Percentiles rank a stretch among this genome's conserved stretches.
Evolutionary conservation across 2,888 invertebrate species (phyloP).

Genomic region (Shargacucullia verbasci): DNA sequence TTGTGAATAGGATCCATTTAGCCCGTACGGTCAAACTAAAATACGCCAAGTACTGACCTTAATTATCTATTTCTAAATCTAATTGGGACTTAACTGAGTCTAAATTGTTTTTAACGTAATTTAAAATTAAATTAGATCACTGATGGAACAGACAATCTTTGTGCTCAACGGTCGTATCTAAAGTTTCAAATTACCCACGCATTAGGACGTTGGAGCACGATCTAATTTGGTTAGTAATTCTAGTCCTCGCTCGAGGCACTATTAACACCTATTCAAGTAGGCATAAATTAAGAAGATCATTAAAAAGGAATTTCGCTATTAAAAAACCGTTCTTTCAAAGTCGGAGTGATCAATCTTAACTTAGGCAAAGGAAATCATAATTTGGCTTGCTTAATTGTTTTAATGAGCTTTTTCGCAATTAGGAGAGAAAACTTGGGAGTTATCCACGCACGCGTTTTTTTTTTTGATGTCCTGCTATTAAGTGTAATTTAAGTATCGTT

Average conservation of each 20-base stretch:
- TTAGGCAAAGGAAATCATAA: slow-evolving; percentile 47
- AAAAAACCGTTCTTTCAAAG: slow-evolving; percentile 24
- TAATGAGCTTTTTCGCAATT: slow-evolving; percentile 55
- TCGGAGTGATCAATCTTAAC: slow-evolving; percentile 52
- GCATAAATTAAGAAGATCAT: slow-evolving; percentile 18
- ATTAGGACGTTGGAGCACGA: slow-evolving; percentile 5
- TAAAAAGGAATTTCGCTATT: slow-evolving; percentile 30
- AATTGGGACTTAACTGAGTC: not conserved
- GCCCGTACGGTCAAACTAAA: slow-evolving; percentile 15
- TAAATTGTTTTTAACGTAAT: slow-evolving; percentile 2
- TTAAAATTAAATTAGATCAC: slow-evolving; percentile 7
- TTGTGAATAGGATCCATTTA: slow-evolving; percentile 54
- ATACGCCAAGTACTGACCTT: slow-evolving; percentile 4
- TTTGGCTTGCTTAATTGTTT: slow-evolving; percentile 51
- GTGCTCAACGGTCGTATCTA: not conserved
- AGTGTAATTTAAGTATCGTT: slow-evolving; percentile 43
- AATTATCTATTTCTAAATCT: slow-evolving; percentile 4
- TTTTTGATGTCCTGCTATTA: slow-evolving; percentile 45
- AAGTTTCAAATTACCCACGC: not conserved
- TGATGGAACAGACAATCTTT: not conserved
- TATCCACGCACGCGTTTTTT: slow-evolving; percentile 36
- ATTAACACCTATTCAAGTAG: slow-evolving; percentile 2
- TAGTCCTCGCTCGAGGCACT: not conserved
- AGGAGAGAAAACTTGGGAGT: slow-evolving; percentile 33
- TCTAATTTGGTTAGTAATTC: not conserved